Base-by-base conservation (phyloP, 2,797 vertebrate genomes). In the Sphenopsis melanotis region DNA sequence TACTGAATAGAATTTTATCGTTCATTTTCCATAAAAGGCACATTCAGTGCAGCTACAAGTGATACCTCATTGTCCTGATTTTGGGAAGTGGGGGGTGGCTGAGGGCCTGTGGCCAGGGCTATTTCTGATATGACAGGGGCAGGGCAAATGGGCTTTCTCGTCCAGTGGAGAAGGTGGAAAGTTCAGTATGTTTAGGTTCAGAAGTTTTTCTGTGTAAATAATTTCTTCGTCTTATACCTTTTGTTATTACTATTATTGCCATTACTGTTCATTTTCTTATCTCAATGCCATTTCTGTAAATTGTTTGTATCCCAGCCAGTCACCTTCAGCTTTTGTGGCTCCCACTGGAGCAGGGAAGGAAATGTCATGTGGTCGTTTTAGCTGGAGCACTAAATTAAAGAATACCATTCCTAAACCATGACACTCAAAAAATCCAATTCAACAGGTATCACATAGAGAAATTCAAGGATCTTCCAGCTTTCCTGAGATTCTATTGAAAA, bases 191-290 rank as follows among this genome's bases (percentile, higher is more conserved):
- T 63, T 55, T 34, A 44, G 18, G 12, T 12, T 50, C 32, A 21
- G 7, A 13, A 3, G 0, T 15, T 56, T 44, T 50, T 44, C 10
- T 32, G 7, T n/a, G 14, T 26, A 49, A 56, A 44, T 26, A 0
- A 5, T 56, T 56, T 37, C 3, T 61, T 89, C 50, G 6, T 37
- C 13, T 83, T 37, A 18, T 8, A 37, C 5, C 6, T 63, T n/a
- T 39, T 47, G 2, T 50, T 63, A 34, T n/a, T 76, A 50, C 6
- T 56, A 6, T 22, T 56, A 36, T 30, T 83, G 24, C 5, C 21
- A 21, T 26, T 50, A 56, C 11, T 50, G 8, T 56, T 63, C 2
- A 24, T 57, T 63, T 83, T 57, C n/a, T 44, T 42, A 39, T 39
- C 8, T 55, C 23, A 37, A 2, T 37, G n/a, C 8, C 76, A 10